phyloP scores from a whole-genome alignment of 2,797 vertebrate genomes.

The Paguma larvata region DNA sequence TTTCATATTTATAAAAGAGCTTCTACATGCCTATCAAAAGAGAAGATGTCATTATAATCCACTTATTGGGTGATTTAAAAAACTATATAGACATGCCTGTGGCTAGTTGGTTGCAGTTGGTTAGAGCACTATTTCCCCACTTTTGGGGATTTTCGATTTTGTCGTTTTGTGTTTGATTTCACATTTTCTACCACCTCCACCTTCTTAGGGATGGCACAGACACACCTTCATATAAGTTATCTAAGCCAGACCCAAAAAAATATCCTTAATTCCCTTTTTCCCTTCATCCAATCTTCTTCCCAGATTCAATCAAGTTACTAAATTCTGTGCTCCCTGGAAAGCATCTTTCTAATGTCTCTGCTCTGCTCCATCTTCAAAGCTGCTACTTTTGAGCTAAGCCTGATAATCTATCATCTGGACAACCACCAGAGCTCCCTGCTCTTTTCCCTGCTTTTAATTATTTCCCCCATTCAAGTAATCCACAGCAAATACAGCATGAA shows the following conservation, averaged over 20 bases:
- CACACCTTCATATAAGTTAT: neutral
- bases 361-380: neutral
- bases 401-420: neutral
- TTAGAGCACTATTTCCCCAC: neutral
- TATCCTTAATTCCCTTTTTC: neutral
- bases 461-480: neutral
- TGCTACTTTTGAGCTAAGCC: neutral
- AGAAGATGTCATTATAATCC: conserved; percentile 47
- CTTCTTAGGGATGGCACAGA: neutral
- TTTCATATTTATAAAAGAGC: conserved; percentile 48
- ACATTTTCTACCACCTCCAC: neutral
- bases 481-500: neutral
- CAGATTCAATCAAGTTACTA: neutral
- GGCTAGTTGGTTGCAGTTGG: neutral
- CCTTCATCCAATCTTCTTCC: neutral
- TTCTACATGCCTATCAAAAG: conserved; percentile 19
- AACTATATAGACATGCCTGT: neutral
- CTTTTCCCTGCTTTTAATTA: neutral
- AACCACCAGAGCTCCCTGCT: neutral
- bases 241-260: neutral
- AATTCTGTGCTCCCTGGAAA: neutral
- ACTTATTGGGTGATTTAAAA: neutral
- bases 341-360: neutral
- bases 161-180: neutral
- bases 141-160: neutral